Percentiles rank a stretch among this genome's conserved stretches.
phyloP scores from a whole-genome alignment of 2,888 invertebrate species.

The Onthophagus sagittarius region DNA sequence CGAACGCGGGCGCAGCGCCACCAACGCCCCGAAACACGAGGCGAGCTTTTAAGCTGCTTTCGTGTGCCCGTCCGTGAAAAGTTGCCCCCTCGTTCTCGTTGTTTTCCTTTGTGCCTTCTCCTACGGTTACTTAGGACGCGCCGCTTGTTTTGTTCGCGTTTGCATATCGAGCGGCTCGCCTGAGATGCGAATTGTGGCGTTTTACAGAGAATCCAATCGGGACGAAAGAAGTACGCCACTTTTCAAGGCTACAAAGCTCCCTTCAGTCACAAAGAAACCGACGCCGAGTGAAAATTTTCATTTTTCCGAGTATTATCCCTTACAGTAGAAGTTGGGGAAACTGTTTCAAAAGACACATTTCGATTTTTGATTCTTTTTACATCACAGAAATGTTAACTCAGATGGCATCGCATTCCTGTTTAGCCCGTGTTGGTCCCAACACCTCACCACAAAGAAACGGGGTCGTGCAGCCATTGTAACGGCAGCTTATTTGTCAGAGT shows the following conservation, averaged over 20 bases:
- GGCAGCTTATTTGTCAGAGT: constrained; percentile 39
- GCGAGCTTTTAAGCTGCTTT: background rate
- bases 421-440: constrained; percentile 35
- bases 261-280: background rate
- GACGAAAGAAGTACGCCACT: background rate
- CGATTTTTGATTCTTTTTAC: background rate
- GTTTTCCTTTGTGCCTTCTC: background rate
- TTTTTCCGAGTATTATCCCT: background rate
- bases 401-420: constrained; percentile 32
- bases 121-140: background rate
- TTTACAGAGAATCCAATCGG: background rate
- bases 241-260: background rate
- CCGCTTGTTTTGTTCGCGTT: background rate
- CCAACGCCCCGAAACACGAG: background rate
- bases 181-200: background rate
- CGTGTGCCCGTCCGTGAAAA: background rate
- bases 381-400: background rate
- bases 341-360: background rate
- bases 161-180: background rate
- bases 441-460: constrained; percentile 37
- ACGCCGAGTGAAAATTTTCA: background rate
- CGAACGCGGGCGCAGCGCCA: background rate
- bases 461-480: constrained; percentile 35
- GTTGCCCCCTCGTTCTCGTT: background rate
- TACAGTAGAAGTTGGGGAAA: background rate